Evolutionary conservation across 2,113 vertebrate species (phyloP).

Genomic region (Danio rerio): GRCz12tu NC_133176.1:26616501-26617000

Average conservation of each 20-base stretch:
- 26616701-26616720: background rate
- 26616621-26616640: background rate
- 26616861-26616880: conserved; percentile 57
- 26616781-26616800: background rate
- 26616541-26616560: too few relatives aligned
- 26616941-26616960: background rate
- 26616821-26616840: conserved; percentile 44
- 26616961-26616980: background rate
- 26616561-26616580: too few relatives aligned
- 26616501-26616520: too few relatives aligned
- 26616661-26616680: background rate
- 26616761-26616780: background rate
- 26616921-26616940: conserved; percentile 8
- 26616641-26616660: too few relatives aligned
- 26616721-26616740: background rate
- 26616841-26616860: conserved; percentile 42
- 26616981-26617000: background rate
- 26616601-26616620: background rate
- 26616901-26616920: conserved; percentile 37
- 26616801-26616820: conserved; percentile 14
- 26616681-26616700: background rate
- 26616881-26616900: conserved; percentile 53
- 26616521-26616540: too few relatives aligned
- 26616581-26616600: too few relatives aligned
- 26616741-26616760: background rate